These are phyloP conservation scores for Crotalus adamanteus DNA, from an alignment of 2,797 vertebrate genomes.

Conservation along the genomic window DNA sequence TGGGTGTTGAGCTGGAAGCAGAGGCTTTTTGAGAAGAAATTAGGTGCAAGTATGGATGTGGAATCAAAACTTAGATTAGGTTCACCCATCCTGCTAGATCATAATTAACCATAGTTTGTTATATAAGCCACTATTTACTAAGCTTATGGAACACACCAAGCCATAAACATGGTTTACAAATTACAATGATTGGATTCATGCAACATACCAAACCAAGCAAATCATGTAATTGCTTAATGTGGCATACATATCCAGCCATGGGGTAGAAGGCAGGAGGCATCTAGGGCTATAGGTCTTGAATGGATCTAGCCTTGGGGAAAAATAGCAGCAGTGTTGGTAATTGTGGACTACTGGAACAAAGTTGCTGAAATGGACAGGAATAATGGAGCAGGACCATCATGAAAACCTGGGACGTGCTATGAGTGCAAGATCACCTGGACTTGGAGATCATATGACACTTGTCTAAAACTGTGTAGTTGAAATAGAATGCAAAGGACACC, in stretches of 20 bases:
- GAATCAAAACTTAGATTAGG: too few relatives aligned
- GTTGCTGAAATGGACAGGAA: neutral
- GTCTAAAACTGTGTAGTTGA: neutral
- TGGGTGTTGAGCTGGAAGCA: neutral
- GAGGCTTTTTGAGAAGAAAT: neutral
- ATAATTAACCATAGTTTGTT: too few relatives aligned
- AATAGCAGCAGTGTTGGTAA: neutral
- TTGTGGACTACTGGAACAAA: neutral
- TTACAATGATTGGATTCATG: too few relatives aligned
- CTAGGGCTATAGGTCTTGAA: neutral
- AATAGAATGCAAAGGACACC: neutral
- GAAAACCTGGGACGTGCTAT: neutral
- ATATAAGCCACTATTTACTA: too few relatives aligned
- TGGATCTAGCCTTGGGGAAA: too few relatives aligned
- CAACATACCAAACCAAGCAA: too few relatives aligned
- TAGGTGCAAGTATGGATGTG: neutral
- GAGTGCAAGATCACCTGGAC: neutral
- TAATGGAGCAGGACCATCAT: neutral
- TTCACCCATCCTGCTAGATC: too few relatives aligned
- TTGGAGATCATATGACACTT: neutral
- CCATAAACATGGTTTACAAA: too few relatives aligned
- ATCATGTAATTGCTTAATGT: too few relatives aligned
- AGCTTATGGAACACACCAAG: too few relatives aligned
- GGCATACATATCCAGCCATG: too few relatives aligned
- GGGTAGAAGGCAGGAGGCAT: too few relatives aligned